These are phyloP conservation scores for Loripinus fragilis DNA, from an alignment of 2,888 invertebrate species.

Conservation along the genomic window DNA sequence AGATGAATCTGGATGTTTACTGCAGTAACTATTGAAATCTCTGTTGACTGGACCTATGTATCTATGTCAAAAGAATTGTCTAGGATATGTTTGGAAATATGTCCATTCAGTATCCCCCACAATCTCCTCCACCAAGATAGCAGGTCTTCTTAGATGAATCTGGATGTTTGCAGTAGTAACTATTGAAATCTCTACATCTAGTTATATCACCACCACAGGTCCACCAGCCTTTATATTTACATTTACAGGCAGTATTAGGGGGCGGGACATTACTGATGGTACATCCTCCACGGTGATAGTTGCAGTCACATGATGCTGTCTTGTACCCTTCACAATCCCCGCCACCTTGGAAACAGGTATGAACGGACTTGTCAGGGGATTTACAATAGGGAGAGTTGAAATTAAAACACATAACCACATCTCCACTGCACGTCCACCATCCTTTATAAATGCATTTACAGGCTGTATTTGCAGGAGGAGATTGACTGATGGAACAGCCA, in stretches of 20 bases:
- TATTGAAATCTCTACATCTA: conserved; percentile 1
- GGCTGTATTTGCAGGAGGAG: conserved; percentile 16
- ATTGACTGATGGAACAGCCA: conserved; percentile 22
- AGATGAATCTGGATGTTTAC: conserved; percentile 20
- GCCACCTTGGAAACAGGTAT: conserved; percentile 14
- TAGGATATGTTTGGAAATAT: too few species aligned
- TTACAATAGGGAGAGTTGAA: conserved; percentile 2
- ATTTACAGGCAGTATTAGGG: conserved; percentile 13
- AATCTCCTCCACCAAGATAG: conserved; percentile 22
- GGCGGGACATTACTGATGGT: conserved; percentile 14
- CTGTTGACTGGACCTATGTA: too few species aligned
- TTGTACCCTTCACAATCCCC: conserved; percentile 34
- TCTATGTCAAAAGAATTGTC: too few species aligned
- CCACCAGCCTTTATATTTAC: conserved; percentile 20
- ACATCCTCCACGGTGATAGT: conserved; percentile 29
- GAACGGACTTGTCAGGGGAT: conserved; percentile 1
- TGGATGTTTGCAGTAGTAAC: conserved; percentile 17
- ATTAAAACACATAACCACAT: not conserved
- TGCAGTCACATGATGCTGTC: too few species aligned
- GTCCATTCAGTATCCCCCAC: conserved; percentile 26
- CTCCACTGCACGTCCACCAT: conserved; percentile 20
- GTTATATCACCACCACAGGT: conserved; percentile 22
- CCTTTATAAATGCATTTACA: conserved; percentile 32
- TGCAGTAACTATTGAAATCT: not conserved
- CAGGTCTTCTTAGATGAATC: conserved; percentile 24